phyloP scores from a whole-genome alignment of 2,113 vertebrate genomes.

The Hippocampus comes region DNA sequence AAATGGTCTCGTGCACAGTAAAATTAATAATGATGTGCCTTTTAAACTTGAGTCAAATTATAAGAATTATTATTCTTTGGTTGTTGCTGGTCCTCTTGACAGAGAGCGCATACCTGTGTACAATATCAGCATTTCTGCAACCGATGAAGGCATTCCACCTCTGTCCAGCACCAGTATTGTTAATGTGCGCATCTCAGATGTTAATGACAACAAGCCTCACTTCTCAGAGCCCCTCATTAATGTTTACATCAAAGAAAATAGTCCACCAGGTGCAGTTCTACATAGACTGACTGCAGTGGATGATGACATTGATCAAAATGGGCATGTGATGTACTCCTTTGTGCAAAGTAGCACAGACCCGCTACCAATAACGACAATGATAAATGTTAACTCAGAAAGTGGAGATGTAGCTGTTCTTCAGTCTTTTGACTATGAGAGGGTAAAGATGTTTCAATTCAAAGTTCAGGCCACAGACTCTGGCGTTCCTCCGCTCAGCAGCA shows the following conservation, averaged over 20 bases:
- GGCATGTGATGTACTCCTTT: constrained; percentile 70
- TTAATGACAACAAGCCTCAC: not conserved
- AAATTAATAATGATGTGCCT: constrained; percentile 62
- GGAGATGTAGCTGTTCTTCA: constrained; percentile 53
- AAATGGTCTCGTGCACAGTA: constrained; percentile 74
- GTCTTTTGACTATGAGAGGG: constrained; percentile 50
- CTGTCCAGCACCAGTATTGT: not conserved
- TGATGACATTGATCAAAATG: constrained; percentile 56
- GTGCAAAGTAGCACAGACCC: constrained; percentile 53
- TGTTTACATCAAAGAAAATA: constrained; percentile 48
- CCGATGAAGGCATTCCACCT: constrained; percentile 9
- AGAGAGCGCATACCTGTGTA: not conserved
- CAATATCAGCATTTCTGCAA: not conserved
- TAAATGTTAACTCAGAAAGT: constrained; percentile 71
- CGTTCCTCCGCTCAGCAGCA: not conserved
- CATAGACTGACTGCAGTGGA: constrained; percentile 30
- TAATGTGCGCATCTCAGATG: not conserved
- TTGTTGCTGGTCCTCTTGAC: constrained; percentile 71
- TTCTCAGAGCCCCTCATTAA: not conserved
- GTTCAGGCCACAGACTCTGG: not conserved
- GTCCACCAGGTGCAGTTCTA: constrained; percentile 31
- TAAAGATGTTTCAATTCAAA: constrained; percentile 57
- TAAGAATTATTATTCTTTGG: constrained; percentile 78
- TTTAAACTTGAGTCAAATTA: constrained; percentile 81
- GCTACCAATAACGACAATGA: constrained; percentile 60